Evolutionary conservation across 2,797 vertebrate genomes (phyloP).

Genomic region (Enteromius radiatus): DNA sequence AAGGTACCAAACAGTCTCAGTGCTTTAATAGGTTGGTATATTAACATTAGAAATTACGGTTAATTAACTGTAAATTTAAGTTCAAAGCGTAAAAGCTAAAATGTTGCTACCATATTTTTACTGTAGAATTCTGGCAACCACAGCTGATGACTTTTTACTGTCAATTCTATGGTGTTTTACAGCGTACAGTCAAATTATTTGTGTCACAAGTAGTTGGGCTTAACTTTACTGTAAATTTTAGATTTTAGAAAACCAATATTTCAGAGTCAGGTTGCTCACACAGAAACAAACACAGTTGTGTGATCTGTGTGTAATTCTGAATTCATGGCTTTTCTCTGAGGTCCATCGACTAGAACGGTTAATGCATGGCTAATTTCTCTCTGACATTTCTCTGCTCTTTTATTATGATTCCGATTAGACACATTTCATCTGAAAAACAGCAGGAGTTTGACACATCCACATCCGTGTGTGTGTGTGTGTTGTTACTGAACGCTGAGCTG

Average conservation of each 20-base stretch:
- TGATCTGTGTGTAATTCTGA: slow-evolving; percentile 6
- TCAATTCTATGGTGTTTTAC: too few species aligned
- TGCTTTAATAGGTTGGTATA: too few species aligned
- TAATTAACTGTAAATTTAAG: too few species aligned
- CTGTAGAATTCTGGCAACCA: too few species aligned
- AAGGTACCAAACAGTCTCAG: too few species aligned
- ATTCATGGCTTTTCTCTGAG: slow-evolving; percentile 28
- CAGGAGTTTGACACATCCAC: slow-evolving; percentile 45
- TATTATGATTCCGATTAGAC: slow-evolving; percentile 47
- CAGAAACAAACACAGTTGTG: neutral
- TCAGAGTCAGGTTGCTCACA: neutral
- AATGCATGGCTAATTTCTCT: slow-evolving; percentile 51
- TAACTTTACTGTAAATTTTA: too few species aligned
- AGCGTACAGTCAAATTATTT: neutral
- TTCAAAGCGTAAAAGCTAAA: too few species aligned
- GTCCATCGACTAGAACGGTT: slow-evolving; percentile 39
- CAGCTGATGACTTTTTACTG: too few species aligned
- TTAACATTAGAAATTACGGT: too few species aligned
- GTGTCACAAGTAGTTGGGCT: neutral
- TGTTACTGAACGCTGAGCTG: slow-evolving; percentile 7
- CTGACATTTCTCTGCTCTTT: slow-evolving; percentile 59
- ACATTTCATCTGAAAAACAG: slow-evolving; percentile 45
- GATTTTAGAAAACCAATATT: too few species aligned
- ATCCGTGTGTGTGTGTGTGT: slow-evolving; percentile 30
- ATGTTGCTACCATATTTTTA: too few species aligned